These are phyloP conservation scores for Dolichomitus sp. DNA, from an alignment of 2,888 invertebrate genomes.

Conservation along the genomic window DNA sequence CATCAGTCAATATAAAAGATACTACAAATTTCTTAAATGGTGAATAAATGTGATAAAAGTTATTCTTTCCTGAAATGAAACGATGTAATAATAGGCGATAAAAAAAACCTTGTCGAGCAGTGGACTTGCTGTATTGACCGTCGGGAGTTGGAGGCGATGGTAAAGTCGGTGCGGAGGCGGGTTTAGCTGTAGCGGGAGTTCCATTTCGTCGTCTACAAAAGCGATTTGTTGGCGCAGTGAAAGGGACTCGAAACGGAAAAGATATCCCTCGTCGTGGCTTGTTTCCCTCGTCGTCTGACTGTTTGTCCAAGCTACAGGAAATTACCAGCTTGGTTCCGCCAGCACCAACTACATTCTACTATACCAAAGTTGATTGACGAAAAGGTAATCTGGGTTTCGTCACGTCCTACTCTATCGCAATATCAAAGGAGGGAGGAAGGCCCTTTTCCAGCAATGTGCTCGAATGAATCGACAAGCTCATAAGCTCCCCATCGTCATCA, in stretches of 20 bases:
- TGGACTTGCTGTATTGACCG: constrained; percentile 33
- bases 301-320: constrained; percentile 64
- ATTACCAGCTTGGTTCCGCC: constrained; percentile 64
- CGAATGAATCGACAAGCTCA: constrained; percentile 14
- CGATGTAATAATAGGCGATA: constrained; percentile 5
- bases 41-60: neutral
- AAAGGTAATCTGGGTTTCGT: constrained; percentile 57
- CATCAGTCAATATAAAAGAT: no score
- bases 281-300: constrained; percentile 39
- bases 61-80: constrained; percentile 10
- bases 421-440: neutral
- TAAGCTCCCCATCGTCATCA: constrained; percentile 14
- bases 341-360: constrained; percentile 33
- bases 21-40: neutral
- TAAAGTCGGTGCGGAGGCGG: constrained; percentile 9
- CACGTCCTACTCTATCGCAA: constrained; percentile 24
- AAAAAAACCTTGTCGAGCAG: constrained; percentile 24
- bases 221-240: constrained; percentile 51
- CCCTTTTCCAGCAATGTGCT: neutral
- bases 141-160: constrained; percentile 8
- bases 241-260: constrained; percentile 58
- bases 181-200: neutral
- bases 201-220: constrained; percentile 53
- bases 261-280: constrained; percentile 51
- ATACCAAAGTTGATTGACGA: constrained; percentile 54